These are phyloP conservation scores for Nothobranchius furzeri DNA, from an alignment of 2,113 vertebrate genomes.

Conservation along the genomic window DNA sequence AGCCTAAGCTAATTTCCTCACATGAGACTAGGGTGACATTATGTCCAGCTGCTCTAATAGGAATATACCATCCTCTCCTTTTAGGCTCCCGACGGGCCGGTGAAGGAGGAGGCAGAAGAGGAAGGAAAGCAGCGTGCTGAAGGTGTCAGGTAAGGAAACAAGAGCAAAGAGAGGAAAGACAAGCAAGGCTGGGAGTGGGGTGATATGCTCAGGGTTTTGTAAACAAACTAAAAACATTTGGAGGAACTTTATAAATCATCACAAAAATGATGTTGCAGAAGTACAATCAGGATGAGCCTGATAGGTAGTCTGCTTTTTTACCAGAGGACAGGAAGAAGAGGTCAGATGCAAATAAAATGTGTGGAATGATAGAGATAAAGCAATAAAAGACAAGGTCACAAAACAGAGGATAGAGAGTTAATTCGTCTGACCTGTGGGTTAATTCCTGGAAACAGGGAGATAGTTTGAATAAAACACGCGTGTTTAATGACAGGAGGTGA, in stretches of 20 bases:
- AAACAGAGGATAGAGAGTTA: constrained; percentile 24
- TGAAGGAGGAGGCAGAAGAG: constrained; percentile 65
- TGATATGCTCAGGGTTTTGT: background rate
- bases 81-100: constrained; percentile 68
- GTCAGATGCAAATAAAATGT: constrained; percentile 69
- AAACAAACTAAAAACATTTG: constrained; percentile 8
- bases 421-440: constrained; percentile 37
- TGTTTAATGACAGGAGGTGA: constrained; percentile 27
- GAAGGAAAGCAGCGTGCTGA: constrained; percentile 68
- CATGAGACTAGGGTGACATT: constrained; percentile 29
- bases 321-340: constrained; percentile 53
- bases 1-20: constrained; percentile 34
- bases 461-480: constrained; percentile 26
- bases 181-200: background rate
- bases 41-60: constrained; percentile 30
- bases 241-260: background rate
- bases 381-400: constrained; percentile 42
- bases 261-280: background rate
- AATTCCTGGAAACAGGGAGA: constrained; percentile 40
- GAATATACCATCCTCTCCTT: constrained; percentile 7
- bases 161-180: background rate
- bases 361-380: constrained; percentile 40
- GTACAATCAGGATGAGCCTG: too few relatives aligned
- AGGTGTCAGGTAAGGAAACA: constrained; percentile 79
- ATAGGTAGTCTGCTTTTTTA: constrained; percentile 17